Evolutionary conservation across 2,888 invertebrate species (phyloP), one percentile per base, ranked within the genome.

Genomic region (Scaeva pyrastri): DNA sequence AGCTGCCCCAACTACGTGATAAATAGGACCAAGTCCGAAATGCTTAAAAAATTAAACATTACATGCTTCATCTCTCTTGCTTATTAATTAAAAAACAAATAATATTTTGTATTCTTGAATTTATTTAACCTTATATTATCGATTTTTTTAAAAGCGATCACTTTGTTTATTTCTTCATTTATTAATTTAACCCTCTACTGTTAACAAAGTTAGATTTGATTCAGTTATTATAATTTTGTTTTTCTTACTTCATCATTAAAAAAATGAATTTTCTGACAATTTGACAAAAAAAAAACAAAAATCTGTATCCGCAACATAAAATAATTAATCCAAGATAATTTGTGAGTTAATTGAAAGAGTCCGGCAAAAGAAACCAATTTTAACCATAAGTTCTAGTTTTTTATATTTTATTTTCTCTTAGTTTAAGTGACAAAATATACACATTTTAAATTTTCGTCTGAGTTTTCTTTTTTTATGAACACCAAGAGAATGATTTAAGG

Each of bases 1-100:
- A 52, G 1, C 64, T 6, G 62, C 77, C 2, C 50, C 81, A 43
- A 56, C 86, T 62, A 86, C 86, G 86, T 86, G 86, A 86, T 86
- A 86, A 62, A 85, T 60, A 39, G 36, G 21, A 26, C 14, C 45
- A 21, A 14, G n/a, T 19, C 50, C 56, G 23, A 39, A 36, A 26
- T 58, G 36, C 64, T 56, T 68, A 50, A 50, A n/a, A 70, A 66
- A 56, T 19, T 60, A 71, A 39, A 66, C 56, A 70, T 64, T 43
- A 36, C 45, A 71, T 43, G 66, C 71, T 70, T 11, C 66, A 73
- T 73, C 71, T 85, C 75, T 76, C 60, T 81, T 76, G 68, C 72
- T 85, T 60, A 71, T 71, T 71, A 62, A 77, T 60, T 41, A 21
- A 21, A 43, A n/a, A 64, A 31, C 8, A 7, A 31, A 31, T 31